Base-by-base conservation (phyloP, 2,113 vertebrate genomes). In the Rana temporaria region DNA sequence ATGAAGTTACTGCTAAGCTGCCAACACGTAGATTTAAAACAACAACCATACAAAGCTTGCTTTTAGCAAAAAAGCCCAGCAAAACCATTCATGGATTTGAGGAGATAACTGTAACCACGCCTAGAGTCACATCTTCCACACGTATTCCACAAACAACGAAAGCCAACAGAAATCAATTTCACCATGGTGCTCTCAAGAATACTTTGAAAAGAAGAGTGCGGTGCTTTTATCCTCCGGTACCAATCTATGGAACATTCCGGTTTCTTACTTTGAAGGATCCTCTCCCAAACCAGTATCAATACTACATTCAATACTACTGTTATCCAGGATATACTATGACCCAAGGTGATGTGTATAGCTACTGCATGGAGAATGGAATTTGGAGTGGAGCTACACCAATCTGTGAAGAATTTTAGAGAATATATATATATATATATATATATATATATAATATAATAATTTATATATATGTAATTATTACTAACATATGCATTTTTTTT, bases 331-430 rank as follows among this genome's bases (percentile, higher is more conserved):
- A 91, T 38, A 90, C 88, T 0, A 82, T 93, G 82, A 88, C 88
- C 72, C 80, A 89, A 55, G 91, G 92, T 52, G 91, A 91, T 5
- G 60, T 86, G 6, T 84, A 90, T 79, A 92, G 89, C 74, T 92
- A 85, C 80, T 93, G 92, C 75, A 87, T 88, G 64, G 86, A 85
- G 20, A 87, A 85, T 15, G 90, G 87, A 17, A 78, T 24, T 1
- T 93, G 92, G 92, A 93, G 90, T 20, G 92, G 91, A 14, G 18
- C 86, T 84, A 88, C 88, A 24, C 91, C 92, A n/a, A 84, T 88
- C 16, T 93, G 91, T 82, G 57, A 89, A 11, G 91, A 90, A 90
- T 52, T 56, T 78, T 84, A 7, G 5, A 24, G 20, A 32, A 34
- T 57, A 34, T n/a, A 6, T 8, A 3, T 42, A 9, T 42, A n/a